phyloP scores from a whole-genome alignment of 2,888 invertebrate species.

The Rhingia campestris region DNA sequence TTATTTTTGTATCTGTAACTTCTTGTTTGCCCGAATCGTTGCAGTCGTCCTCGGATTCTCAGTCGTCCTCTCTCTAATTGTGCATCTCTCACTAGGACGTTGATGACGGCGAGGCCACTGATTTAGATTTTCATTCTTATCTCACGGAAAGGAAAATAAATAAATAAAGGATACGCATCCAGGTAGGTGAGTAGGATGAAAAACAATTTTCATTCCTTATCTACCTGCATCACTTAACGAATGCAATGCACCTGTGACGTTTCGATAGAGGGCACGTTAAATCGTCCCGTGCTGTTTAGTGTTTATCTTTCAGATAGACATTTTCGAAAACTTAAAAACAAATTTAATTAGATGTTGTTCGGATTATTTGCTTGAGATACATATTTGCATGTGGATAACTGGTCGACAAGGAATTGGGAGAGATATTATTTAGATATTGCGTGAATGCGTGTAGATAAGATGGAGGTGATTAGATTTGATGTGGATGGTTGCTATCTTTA shows the following conservation, averaged over 20 bases:
- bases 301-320: slow-evolving; percentile 36
- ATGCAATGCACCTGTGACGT: slow-evolving; percentile 51
- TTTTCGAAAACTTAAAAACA: neutral
- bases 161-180: neutral
- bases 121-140: slow-evolving; percentile 44
- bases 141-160: slow-evolving; percentile 10
- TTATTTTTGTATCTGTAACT: slow-evolving; percentile 57
- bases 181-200: slow-evolving; percentile 21
- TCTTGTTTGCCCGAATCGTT: slow-evolving; percentile 45
- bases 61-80: neutral
- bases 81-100: slow-evolving; percentile 22
- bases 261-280: neutral
- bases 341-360: slow-evolving; percentile 22
- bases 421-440: neutral
- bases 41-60: neutral
- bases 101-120: slow-evolving; percentile 11
- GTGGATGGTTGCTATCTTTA: no score
- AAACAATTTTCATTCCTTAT: slow-evolving; percentile 11
- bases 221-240: slow-evolving; percentile 45
- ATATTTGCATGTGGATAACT: slow-evolving; percentile 40
- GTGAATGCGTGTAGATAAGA: slow-evolving; percentile 5
- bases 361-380: slow-evolving; percentile 37
- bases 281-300: slow-evolving; percentile 6
- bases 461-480: neutral
- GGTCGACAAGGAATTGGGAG: slow-evolving; percentile 3